A percentile compares a stretch with the other conserved stretches of the same genome.
phyloP scores from a whole-genome alignment of 2,888 invertebrate genomes.

The Cataglyphis albicans region DNA sequence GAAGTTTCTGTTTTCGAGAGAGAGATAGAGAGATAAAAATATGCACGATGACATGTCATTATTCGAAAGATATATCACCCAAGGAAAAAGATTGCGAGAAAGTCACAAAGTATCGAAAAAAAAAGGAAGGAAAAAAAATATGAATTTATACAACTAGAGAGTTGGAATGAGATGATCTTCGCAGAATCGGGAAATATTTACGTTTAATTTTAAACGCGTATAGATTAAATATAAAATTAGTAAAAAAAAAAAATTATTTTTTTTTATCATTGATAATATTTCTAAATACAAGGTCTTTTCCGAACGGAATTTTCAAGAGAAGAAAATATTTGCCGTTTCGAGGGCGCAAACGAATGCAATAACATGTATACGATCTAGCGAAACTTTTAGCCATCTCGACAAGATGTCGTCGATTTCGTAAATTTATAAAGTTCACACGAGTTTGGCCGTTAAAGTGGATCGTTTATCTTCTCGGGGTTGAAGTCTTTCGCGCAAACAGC shows the following conservation, averaged over 20 bases:
- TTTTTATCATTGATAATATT: background rate
- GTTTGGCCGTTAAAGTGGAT: constrained; percentile 23
- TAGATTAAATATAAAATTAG: background rate
- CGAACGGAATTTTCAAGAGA: constrained; percentile 8
- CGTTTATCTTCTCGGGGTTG: constrained; percentile 13
- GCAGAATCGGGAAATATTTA: background rate
- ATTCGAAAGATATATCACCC: background rate
- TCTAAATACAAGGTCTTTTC: background rate
- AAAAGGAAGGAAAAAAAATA: background rate
- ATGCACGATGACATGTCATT: background rate
- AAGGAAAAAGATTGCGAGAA: background rate
- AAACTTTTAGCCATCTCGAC: constrained; percentile 7
- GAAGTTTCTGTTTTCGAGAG: constrained; percentile 4
- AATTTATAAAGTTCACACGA: constrained; percentile 2
- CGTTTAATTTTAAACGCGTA: background rate
- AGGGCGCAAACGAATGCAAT: constrained; percentile 3
- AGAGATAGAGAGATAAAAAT: background rate
- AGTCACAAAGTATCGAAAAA: background rate
- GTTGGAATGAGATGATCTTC: background rate
- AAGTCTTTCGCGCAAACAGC: constrained; percentile 9
- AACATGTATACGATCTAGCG: background rate
- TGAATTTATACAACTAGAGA: background rate
- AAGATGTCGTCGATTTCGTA: constrained; percentile 18
- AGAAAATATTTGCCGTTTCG: constrained; percentile 18
- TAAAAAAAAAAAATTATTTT: background rate